Base-by-base conservation (phyloP, 1,140 invertebrate species). In the Phenacoccus solenopsis region DNA sequence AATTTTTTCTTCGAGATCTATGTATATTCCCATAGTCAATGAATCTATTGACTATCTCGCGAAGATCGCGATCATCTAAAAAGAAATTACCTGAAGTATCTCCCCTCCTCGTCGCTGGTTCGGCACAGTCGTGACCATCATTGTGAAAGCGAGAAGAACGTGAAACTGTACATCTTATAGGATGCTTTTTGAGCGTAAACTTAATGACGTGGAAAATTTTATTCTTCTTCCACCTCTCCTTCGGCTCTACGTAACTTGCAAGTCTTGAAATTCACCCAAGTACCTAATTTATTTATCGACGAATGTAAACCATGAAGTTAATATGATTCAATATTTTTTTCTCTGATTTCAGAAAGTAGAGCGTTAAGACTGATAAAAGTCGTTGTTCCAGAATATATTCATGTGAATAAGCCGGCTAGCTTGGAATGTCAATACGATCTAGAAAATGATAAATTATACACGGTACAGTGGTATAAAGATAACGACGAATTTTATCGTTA, bases 401-500 rank as follows among this genome's bases (percentile, higher is more conserved):
- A 87, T 69, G 78, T 85, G 57, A 85, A 88, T 73, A 83, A 88
- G 74, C 83, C 82, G 71, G 88, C 88, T 1, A 80, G 83, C 69
- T 81, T 93, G 71, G 87, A 87, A 74, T 93, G 90, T 77, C 82
- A 87, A 74, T 93, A 89, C 80, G 87, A 89, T 73, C 79, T 93
- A 73, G 89, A 90, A 71, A 85, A 84, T 2, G 90, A 91, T 76
- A 82, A 84, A 32, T 80, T 93, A 3, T 92, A 92, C 78, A 90
- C 89, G 1, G 88, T 91, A 73, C 90, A 90, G 78, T 93, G 90
- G 90, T 93, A 92, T 79, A 91, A 91, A 77, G 89, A 92, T 76
- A 88, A 88, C 56, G 85, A 90, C 75, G 90, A 93, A 79, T 92
- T 93, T 80, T 93, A 90, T 81, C 83, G 90, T 69, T 92, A 86